These are phyloP conservation scores for Tichodroma muraria DNA, from an alignment of 2,113 vertebrate genomes.

Conservation along the genomic window DNA sequence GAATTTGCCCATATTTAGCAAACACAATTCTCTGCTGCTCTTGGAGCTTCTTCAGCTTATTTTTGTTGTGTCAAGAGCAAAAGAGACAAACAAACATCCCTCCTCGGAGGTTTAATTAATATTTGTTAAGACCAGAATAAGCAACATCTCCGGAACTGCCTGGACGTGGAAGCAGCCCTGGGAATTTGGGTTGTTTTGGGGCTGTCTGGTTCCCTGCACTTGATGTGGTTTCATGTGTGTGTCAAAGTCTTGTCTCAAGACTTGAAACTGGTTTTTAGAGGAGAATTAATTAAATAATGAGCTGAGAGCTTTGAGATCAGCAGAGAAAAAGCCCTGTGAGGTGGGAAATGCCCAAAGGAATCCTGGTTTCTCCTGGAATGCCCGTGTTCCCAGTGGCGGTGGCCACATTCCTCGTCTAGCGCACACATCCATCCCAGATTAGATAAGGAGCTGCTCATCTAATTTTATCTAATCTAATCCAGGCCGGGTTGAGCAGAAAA, in stretches of 20 bases:
- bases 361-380: background rate
- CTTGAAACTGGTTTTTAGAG: background rate
- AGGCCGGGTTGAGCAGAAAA: background rate
- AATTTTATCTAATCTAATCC: background rate
- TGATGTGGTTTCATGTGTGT: background rate
- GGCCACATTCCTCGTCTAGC: background rate
- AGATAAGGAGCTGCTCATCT: background rate
- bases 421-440: background rate
- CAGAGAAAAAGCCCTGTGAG: background rate
- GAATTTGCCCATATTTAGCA: background rate
- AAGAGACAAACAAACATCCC: constrained; percentile 1
- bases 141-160: background rate
- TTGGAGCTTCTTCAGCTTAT: background rate
- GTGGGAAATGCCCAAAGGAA: background rate
- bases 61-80: constrained; percentile 15
- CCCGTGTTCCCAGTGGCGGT: background rate
- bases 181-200: constrained; percentile 18
- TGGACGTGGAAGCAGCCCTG: background rate
- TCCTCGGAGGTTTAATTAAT: constrained; percentile 26
- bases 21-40: background rate
- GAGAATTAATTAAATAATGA: background rate
- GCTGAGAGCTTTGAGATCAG: background rate
- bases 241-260: background rate
- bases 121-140: background rate
- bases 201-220: background rate